Evolutionary conservation across 2,888 invertebrate species (phyloP).

Genomic region (Polyploca ridens): DNA sequence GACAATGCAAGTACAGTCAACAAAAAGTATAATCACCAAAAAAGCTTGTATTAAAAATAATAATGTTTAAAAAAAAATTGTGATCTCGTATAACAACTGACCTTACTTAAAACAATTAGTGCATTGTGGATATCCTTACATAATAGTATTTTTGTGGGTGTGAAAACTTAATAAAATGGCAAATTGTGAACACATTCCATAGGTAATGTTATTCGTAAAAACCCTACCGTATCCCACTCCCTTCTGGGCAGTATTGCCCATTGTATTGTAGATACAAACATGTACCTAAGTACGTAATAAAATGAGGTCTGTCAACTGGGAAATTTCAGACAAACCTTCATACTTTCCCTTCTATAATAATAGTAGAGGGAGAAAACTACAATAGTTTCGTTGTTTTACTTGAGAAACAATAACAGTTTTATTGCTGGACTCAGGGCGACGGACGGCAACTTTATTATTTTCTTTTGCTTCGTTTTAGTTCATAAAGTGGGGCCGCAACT

Average conservation of each 20-base stretch:
- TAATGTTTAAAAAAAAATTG: too few relatives aligned
- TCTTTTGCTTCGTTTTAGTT: constrained; percentile 3
- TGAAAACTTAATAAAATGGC: too few relatives aligned
- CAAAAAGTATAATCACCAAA: too few relatives aligned
- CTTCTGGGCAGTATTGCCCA: neutral
- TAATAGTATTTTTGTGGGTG: too few relatives aligned
- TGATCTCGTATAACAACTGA: too few relatives aligned
- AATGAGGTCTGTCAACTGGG: neutral
- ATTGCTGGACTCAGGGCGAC: constrained; percentile 6
- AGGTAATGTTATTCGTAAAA: neutral
- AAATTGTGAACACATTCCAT: too few relatives aligned
- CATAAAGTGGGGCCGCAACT: neutral
- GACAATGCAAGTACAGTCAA: too few relatives aligned
- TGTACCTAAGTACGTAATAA: neutral
- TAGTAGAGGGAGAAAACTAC: neutral
- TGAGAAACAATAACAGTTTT: constrained; percentile 3
- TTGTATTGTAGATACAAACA: neutral
- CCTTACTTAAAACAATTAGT: too few relatives aligned
- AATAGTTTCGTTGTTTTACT: neutral
- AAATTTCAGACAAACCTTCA: constrained; percentile 1
- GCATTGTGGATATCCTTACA: too few relatives aligned
- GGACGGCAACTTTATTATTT: constrained; percentile 1
- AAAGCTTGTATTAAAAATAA: too few relatives aligned
- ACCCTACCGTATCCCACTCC: neutral
- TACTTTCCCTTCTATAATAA: neutral